Evolutionary conservation across 2,888 invertebrate species (phyloP), one percentile per base, ranked within the genome.

Genomic region (Aromia moschata): DNA sequence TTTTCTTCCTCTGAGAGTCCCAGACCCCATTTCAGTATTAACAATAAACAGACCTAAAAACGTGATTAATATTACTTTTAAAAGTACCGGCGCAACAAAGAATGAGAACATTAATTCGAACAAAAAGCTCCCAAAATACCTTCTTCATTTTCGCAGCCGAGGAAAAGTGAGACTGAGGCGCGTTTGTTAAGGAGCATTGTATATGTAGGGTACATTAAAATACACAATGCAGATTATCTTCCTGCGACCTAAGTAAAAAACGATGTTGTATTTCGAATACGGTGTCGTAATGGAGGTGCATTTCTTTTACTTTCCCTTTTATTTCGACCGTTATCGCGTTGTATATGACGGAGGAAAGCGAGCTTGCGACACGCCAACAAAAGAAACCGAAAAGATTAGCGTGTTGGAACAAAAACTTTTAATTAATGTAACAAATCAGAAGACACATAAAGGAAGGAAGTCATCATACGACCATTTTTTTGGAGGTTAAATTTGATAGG

Each of bases 181-280:
- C 49, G 25, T 14, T 49, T 25, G 49, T 38, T 12, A 25, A 25
- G 14, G 38, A 38, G 49, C 38, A 20, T 18, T 11, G 18, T 47
- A 25, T 49, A 38, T 49, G 49, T 33, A 38, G 36, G 38, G 49
- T 38, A 20, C 49, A 49, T 38, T 49, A 49, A 38, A 49, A 49
- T 20, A 38, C 12, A 49, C 49, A 49, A 49, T 49, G 49, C 49
- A 38, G 49, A 49, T 49, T 49, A 49, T 49, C 49, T 49, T 49
- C 49, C 49, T 38, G 38, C 49, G 38, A 38, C 5, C 49, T 49
- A 49, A 49, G 49, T 49, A 49, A 49, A 49, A 49, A 49, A 49
- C 49, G 49, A 38, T 49, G 49, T 49, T 25, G 37, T 40, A 49
- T 38, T 49, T 38, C 37, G 16, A 17, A 49, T 25, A 40, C 20